These are phyloP conservation scores for Kradibia gibbosae DNA, from an alignment of 1,140 invertebrate species.

Conservation along the genomic window DNA sequence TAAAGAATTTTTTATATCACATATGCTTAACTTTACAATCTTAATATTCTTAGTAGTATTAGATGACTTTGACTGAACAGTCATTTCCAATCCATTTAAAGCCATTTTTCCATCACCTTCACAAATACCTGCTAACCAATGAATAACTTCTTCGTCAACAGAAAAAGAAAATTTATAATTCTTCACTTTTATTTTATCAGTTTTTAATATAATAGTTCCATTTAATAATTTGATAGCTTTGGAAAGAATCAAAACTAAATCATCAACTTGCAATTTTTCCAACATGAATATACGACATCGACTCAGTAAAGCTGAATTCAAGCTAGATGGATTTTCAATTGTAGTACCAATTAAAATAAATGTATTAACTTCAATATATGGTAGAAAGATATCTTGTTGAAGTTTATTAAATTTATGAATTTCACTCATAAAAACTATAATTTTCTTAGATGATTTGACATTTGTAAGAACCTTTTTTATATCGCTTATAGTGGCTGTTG, in stretches of 20 bases:
- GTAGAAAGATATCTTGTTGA: constrained; percentile 83
- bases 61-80: constrained; percentile 73
- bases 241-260: constrained; percentile 77
- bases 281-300: constrained; percentile 82
- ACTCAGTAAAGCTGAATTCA: constrained; percentile 85
- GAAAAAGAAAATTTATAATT: constrained; percentile 53
- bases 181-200: constrained; percentile 50
- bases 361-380: constrained; percentile 84
- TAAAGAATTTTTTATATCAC: constrained; percentile 76
- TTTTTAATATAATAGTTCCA: constrained; percentile 53
- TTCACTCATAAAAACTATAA: constrained; percentile 89
- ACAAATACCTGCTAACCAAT: constrained; percentile 80
- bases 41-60: constrained; percentile 15
- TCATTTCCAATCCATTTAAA: constrained; percentile 81
- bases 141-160: constrained; percentile 76
- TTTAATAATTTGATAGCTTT: constrained; percentile 72
- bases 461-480: constrained; percentile 80
- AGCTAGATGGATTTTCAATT: constrained; percentile 88
- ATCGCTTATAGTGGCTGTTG: constrained; percentile 81
- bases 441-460: constrained; percentile 80
- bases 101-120: constrained; percentile 87
- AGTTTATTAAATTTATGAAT: constrained; percentile 90
- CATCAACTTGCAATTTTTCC: constrained; percentile 77
- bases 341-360: constrained; percentile 86
- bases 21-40: constrained; percentile 70